Evolutionary conservation across 2,888 invertebrate genomes (phyloP), one percentile per base, ranked within the genome.

Genomic region (Corbicula japonica): DNA sequence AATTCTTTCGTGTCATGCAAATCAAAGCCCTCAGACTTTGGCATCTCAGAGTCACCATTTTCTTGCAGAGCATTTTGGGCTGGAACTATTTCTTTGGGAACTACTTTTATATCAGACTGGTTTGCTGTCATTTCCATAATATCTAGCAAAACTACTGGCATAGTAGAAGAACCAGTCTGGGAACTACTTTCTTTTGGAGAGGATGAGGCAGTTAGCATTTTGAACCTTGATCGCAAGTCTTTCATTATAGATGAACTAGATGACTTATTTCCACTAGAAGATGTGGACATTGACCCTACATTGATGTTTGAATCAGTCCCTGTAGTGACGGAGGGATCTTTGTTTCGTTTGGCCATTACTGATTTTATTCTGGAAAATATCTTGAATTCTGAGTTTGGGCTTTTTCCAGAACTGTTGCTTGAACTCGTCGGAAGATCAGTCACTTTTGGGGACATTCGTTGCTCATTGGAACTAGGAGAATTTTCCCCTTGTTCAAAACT

Each of bases 11-110:
- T 63, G 26, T 50, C 69, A 48, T 69, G 60, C 10, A 75, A 34
- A 12, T 79, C 79, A 75, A 79, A 79, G n/a, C 79, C 79, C 48
- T 79, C 79, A 26, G 79, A 79, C 21, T 71, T 70, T 28, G 74
- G 70, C 3, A 66, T 34, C 8, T 66, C 66, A 2, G 18, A 30
- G 21, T 66, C 54, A 26, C 56, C 32, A 32, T 56, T 23, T 34
- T 21, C n/a, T 32, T n/a, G n/a, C 32, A 18, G 52, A 23, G 48
- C 26, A 26, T 48, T 48, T 50, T 28, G 15, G 26, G 18, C 4
- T 30, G 52, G 15, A 54, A 4, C 5, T 34, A 34, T n/a, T 21
- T 1, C 12, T 10, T 48, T 48, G 15, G 15, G 15, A n/a, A 48
- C 21, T 21, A 34, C 34, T 21, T 34, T 21, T 15, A 34, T 35